Evolutionary conservation across 2,888 invertebrate species (phyloP), one percentile per base, ranked within the genome.

Genomic region (Euproctis similis): DNA sequence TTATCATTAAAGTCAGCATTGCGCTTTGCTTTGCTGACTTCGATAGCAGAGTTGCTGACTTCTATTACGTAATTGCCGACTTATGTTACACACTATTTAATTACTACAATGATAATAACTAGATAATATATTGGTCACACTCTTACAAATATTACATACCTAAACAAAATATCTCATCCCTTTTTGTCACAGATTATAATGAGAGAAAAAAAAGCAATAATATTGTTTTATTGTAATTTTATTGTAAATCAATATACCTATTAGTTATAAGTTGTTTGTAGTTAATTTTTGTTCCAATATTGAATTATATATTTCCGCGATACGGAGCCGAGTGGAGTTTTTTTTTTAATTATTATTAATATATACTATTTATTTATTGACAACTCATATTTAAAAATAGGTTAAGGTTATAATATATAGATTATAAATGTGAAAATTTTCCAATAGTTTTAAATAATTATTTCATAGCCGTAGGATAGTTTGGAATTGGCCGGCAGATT

Each of bases 291-390:
- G 42, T 50, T 42, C 26, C 21, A 21, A 31, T 37, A 31, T 25
- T 29, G 34, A 26, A 8, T n/a, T 31, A 35, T 31, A 27, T 25
- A 24, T 21, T 45, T 27, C 32, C 37, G 28, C 29, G 42, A 37
- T 43, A 21, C 42, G 46, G 55, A 56, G 46, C 47, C 39, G 40
- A 46, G 47, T 28, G 46, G 44, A 62, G 50, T 60, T 57, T 59
- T 61, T 59, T 34, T 66, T n/a, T n/a, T n/a, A n/a, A n/a, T n/a
- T n/a, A n/a, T n/a, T 61, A 68, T 64, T 81, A 81, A 78, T 78
- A 78, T 80, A 80, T 80, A 66, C 70, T 76, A 81, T 77, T 81
- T 82, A 82, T 82, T 82, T 80, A 82, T 82, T 82, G 59, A 74
- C 62, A 60, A 58, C 58, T 56, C 53, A 64, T 76, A 74, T 74